phyloP scores from a whole-genome alignment of 2,113 vertebrate species.

The Puffinus mauretanicus region DNA sequence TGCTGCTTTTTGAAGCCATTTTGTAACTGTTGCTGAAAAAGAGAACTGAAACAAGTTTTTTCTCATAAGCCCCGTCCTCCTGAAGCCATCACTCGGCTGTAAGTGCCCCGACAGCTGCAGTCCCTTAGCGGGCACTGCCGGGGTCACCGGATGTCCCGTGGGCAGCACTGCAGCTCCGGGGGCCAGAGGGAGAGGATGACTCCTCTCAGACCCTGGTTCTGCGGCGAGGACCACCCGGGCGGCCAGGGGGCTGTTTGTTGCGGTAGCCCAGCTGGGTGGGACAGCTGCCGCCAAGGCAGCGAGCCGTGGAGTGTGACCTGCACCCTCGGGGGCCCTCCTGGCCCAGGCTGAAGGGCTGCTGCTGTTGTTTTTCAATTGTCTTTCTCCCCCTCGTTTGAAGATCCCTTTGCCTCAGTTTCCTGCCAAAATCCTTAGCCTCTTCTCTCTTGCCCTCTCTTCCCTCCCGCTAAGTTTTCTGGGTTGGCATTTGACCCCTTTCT shows the following conservation, averaged over 20 bases:
- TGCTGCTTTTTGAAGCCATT: neutral
- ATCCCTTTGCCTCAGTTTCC: neutral
- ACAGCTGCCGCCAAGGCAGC: neutral
- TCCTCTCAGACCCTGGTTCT: neutral
- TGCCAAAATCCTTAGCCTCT: neutral
- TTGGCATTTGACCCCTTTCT: neutral
- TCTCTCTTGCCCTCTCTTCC: neutral
- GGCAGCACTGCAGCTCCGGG: neutral
- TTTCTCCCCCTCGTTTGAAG: neutral
- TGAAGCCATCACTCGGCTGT: neutral
- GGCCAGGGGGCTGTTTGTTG: neutral
- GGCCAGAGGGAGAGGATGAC: neutral
- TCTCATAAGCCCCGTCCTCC: neutral
- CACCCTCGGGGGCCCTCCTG: neutral
- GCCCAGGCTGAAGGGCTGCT: neutral
- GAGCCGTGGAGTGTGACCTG: neutral
- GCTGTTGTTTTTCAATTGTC: neutral
- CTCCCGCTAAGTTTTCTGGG: neutral
- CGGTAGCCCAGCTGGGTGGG: neutral
- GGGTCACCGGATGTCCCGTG: accelerated
- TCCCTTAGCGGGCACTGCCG: neutral
- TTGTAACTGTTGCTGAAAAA: neutral
- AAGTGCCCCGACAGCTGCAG: neutral
- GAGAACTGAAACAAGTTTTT: slow-evolving; percentile 45
- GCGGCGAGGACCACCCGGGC: neutral